Evolutionary conservation across 2,888 invertebrate genomes (phyloP).

Genomic region (Carcina quercana): DNA sequence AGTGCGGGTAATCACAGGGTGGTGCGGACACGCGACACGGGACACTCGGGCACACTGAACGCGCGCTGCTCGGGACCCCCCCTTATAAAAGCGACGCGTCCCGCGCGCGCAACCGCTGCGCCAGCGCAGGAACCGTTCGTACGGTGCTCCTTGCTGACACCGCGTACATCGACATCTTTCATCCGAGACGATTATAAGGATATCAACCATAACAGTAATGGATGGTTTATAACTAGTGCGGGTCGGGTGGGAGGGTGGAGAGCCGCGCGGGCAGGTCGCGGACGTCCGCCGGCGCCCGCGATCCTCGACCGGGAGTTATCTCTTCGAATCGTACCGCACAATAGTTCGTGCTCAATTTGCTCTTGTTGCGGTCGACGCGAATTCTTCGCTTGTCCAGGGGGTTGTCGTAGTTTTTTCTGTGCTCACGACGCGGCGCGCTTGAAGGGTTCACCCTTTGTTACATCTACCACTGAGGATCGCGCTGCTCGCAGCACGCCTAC

Average conservation of each 20-base stretch:
- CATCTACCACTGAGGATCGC: constrained; percentile 38
- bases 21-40: constrained; percentile 65
- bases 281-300: constrained; percentile 53
- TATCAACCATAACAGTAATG: constrained; percentile 19
- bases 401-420: constrained; percentile 59
- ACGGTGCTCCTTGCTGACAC: constrained; percentile 19
- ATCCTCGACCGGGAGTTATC: constrained; percentile 71
- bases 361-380: constrained; percentile 68
- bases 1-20: constrained; percentile 39
- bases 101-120: constrained; percentile 53
- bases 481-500: constrained; percentile 29
- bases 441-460: constrained; percentile 43
- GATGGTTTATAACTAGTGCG: no score
- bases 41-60: constrained; percentile 71
- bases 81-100: constrained; percentile 68
- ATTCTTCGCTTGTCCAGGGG: constrained; percentile 66
- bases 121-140: not conserved
- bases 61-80: constrained; percentile 68
- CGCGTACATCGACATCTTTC: constrained; percentile 37
- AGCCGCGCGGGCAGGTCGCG: constrained; percentile 23
- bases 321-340: constrained; percentile 68
- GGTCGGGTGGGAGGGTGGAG: constrained; percentile 34
- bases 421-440: constrained; percentile 37
- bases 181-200: constrained; percentile 11
- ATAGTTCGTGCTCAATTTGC: constrained; percentile 71